Base-by-base conservation (phyloP, 1,140 invertebrate species). In the Drosophila bifasciata region DNA sequence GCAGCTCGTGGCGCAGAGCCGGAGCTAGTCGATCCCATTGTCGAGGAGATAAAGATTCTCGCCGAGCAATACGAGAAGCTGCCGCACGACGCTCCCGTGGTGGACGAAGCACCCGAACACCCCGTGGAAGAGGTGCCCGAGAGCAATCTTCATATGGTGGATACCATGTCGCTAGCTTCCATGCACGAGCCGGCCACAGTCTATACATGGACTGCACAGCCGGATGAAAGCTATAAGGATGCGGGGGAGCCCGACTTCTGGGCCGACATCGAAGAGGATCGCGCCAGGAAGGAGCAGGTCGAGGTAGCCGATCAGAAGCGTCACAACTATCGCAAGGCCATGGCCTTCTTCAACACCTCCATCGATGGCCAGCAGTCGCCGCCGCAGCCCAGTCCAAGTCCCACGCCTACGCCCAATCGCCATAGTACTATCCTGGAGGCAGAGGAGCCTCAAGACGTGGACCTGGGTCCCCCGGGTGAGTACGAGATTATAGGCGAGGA, bases 291-390 rank as follows among this genome's bases (percentile, higher is more conserved):
- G 6, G 58, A 78, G 5, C 70, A 70, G 23, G n/a, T 58, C 4
- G 81, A 90, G 40, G 88, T 90, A 15, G 84, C 73, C 1, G 88
- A 90, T 3, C 71, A 85, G 15, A 91, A 90, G 13, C 76, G 89
- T 0, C 86, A 81, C 6, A 91, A 91, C 39, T 91, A 91, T 66
- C 72, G 85, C 5, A 81, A 91, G 44, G 89, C 89, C 16, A 91
- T 90, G 89, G 89, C 89, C 1, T 91, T 91, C 66, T 91, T 91
- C 45, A 91, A 60, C 21, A 91, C 86, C 11, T 88, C 89, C n/a
- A 79, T 91, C 16, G 89, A 91, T 56, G 89, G 85, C 1, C 79
- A 89, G 16, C 89, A 91, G 16, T 58, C 83, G 13, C 62, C 85
- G 8, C 60, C 62, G 1, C 56, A 73, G n/a, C 55, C 69, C n/a